These are phyloP conservation scores for Danio tinwini DNA, from an alignment of 2,797 vertebrate species.

Conservation along the genomic window DNA sequence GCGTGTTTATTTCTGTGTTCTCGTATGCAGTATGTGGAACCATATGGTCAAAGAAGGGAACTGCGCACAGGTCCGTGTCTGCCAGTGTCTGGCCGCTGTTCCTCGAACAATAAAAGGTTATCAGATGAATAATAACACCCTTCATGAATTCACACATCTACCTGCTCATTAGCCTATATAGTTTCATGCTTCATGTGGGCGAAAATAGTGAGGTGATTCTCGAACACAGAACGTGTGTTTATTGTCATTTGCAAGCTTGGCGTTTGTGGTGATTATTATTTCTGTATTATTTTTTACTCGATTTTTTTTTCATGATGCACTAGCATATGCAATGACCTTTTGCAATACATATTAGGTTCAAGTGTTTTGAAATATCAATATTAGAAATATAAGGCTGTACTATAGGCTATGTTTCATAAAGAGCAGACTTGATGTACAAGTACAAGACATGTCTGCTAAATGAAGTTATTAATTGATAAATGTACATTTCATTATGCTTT, in stretches of 20 bases:
- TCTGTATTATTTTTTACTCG: background rate
- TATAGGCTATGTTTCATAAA: background rate
- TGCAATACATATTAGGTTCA: background rate
- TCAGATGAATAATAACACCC: constrained; percentile 14
- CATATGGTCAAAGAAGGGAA: constrained; percentile 71
- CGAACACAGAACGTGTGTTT: constrained; percentile 1
- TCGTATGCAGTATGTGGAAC: constrained; percentile 77
- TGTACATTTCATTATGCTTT: background rate
- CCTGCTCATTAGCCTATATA: background rate
- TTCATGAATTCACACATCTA: background rate
- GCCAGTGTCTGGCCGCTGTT: constrained; percentile 11
- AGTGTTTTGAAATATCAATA: background rate
- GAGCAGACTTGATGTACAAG: background rate
- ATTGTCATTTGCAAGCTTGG: constrained; percentile 23
- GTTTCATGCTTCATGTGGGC: background rate
- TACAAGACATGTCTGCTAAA: background rate
- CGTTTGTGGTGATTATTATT: background rate
- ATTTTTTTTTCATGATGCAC: background rate
- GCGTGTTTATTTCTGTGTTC: constrained; percentile 69
- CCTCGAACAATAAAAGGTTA: constrained; percentile 32
- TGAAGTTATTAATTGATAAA: background rate
- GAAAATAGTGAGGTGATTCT: background rate
- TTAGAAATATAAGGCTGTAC: background rate
- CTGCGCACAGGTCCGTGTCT: constrained; percentile 59
- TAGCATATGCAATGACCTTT: background rate